Percentiles rank a stretch among this genome's conserved stretches.
Conservation (phyloP, 1,140 invertebrate genomes). For the Lerema accius region DNA sequence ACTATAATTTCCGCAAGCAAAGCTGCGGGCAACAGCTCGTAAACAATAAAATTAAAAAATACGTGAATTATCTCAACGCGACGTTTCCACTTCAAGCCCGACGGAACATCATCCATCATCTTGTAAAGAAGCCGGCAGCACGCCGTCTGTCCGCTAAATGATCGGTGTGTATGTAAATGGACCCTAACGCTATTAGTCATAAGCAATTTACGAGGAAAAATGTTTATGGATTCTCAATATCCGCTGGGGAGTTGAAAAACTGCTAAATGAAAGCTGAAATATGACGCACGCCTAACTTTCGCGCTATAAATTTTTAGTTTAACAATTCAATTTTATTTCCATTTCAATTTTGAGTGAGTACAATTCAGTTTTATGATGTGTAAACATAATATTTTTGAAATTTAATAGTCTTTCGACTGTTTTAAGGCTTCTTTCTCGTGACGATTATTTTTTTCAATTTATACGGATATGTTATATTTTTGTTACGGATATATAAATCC, state of each 20-base stretch:
- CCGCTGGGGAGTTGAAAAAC: slow-evolving; percentile 19
- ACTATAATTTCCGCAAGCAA: too few relatives aligned
- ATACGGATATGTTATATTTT: too few relatives aligned
- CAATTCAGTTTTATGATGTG: not conserved
- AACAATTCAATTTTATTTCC: slow-evolving; percentile 23
- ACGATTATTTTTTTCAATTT: too few relatives aligned
- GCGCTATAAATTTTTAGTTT: slow-evolving; percentile 23
- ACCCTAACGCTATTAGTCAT: slow-evolving; percentile 20
- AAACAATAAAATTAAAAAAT: too few relatives aligned
- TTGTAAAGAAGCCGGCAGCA: too few relatives aligned
- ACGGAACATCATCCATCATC: too few relatives aligned
- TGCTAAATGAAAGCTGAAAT: slow-evolving; percentile 23
- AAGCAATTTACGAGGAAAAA: slow-evolving; percentile 25
- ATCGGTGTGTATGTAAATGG: slow-evolving; percentile 1
- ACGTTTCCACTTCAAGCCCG: too few relatives aligned
- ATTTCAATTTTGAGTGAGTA: slow-evolving; percentile 1
- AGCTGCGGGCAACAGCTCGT: too few relatives aligned
- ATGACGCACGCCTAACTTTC: slow-evolving; percentile 13
- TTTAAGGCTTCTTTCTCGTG: too few relatives aligned
- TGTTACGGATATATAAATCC: too few relatives aligned
- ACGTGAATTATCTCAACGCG: too few relatives aligned
- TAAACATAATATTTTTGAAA: not conserved
- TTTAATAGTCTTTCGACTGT: not conserved
- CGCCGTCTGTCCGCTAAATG: not conserved
- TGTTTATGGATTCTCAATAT: slow-evolving; percentile 29